Evolutionary conservation across 2,797 vertebrate genomes (phyloP).

Genomic region (Pseudopleuronectes americanus): DNA sequence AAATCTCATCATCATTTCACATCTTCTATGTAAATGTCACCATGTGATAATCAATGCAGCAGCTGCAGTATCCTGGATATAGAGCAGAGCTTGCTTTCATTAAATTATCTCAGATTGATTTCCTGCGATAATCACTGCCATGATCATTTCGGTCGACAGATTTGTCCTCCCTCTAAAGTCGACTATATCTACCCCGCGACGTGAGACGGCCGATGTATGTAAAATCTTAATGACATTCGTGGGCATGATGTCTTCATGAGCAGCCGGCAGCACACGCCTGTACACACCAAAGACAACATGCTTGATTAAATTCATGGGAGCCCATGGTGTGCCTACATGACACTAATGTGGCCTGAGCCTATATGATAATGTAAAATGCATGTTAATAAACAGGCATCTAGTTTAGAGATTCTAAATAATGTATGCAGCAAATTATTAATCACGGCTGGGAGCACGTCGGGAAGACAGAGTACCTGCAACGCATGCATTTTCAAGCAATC

Average conservation of each 20-base stretch:
- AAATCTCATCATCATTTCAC: constrained; percentile 7
- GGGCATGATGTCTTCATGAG: constrained; percentile 29
- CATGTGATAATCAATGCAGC: constrained; percentile 38
- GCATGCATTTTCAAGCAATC: constrained; percentile 55
- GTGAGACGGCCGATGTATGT: constrained; percentile 32
- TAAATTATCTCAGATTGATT: constrained; percentile 38
- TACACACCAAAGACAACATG: constrained; percentile 44
- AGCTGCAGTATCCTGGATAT: constrained; percentile 27
- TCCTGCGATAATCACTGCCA: constrained; percentile 24
- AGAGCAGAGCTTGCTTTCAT: constrained; percentile 19
- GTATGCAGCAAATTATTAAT: constrained; percentile 70
- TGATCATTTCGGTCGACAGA: constrained; percentile 28
- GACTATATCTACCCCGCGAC: constrained; percentile 17
- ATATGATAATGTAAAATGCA: constrained; percentile 63
- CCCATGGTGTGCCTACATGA: constrained; percentile 42
- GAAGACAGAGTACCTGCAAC: constrained; percentile 57
- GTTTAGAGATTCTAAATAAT: constrained; percentile 75
- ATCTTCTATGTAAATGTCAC: constrained; percentile 49
- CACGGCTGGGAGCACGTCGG: constrained; percentile 31
- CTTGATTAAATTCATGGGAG: constrained; percentile 55
- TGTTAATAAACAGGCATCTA: constrained; percentile 64
- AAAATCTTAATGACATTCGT: constrained; percentile 52
- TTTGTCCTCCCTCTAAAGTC: constrained; percentile 28
- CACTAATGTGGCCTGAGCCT: constrained; percentile 58
- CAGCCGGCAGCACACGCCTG: constrained; percentile 29